Conservation (phyloP, 2,888 invertebrate species). For the Diarsia rubi region DNA sequence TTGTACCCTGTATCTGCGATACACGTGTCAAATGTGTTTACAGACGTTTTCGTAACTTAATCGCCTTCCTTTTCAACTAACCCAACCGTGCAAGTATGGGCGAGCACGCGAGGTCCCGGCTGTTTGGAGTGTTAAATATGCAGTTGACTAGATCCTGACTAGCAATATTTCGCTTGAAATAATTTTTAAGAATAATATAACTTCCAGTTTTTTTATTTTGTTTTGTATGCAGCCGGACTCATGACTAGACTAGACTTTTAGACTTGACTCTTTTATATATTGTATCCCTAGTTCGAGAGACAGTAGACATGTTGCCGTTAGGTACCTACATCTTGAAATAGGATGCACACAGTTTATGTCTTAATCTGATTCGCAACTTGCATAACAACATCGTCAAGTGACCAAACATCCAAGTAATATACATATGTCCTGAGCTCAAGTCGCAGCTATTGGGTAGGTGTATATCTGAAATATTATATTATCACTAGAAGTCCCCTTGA, state of each 20-base stretch:
- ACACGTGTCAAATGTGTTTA: slow-evolving; percentile 86
- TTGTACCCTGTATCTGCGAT: slow-evolving; percentile 78
- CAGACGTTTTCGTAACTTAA: slow-evolving; percentile 79
- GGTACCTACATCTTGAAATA: slow-evolving; percentile 13
- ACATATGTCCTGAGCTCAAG: neutral
- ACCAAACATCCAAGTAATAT: neutral
- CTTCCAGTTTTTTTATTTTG: slow-evolving; percentile 24
- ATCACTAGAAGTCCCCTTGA: neutral
- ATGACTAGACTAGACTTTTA: too few relatives aligned
- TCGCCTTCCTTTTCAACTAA: slow-evolving; percentile 76
- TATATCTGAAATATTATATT: slow-evolving; percentile 1
- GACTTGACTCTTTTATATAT: neutral
- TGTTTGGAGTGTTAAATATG: slow-evolving; percentile 40
- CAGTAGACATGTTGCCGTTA: neutral
- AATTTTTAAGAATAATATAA: slow-evolving; percentile 7
- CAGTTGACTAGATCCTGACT: slow-evolving; percentile 12
- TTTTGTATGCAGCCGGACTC: neutral
- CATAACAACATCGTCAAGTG: neutral
- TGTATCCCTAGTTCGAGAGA: neutral
- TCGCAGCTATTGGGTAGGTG: neutral
- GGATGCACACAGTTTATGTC: slow-evolving; percentile 10
- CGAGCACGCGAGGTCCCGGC: slow-evolving; percentile 71
- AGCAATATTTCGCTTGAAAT: slow-evolving; percentile 25
- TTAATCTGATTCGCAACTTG: slow-evolving; percentile 39
- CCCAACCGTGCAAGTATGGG: slow-evolving; percentile 59